These are phyloP conservation scores for Podocnemis expansa DNA, from an alignment of 2,113 vertebrate species.

Conservation along the genomic window DNA sequence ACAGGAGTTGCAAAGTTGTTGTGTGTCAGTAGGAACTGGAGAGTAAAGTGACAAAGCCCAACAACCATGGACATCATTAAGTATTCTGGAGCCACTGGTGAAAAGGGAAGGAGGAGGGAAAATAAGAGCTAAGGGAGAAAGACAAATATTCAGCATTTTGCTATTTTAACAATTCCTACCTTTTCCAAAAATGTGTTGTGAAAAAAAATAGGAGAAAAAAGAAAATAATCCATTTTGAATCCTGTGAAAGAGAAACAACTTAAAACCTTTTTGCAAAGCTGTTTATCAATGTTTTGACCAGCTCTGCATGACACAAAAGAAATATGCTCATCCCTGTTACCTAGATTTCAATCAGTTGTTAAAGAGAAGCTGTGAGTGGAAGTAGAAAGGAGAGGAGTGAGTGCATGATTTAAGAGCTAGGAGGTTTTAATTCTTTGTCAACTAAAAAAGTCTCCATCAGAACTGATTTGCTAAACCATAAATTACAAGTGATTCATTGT, in stretches of 20 bases:
- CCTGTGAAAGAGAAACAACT: background rate
- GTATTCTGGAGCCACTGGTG: background rate
- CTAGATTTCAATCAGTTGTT: background rate
- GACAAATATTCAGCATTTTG: background rate
- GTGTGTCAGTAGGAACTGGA: background rate
- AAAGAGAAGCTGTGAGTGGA: background rate
- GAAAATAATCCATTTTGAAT: background rate
- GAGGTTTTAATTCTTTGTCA: background rate
- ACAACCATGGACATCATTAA: background rate
- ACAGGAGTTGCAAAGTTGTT: background rate
- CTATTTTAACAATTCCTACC: background rate
- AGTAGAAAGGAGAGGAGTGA: background rate
- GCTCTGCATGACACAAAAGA: background rate
- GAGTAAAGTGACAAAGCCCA: background rate
- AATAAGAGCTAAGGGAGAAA: background rate
- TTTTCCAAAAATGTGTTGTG: background rate
- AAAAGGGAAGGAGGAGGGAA: background rate
- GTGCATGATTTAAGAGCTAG: background rate
- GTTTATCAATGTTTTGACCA: background rate
- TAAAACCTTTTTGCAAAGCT: background rate
- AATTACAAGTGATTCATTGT: conserved; percentile 38
- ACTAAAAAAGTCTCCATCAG: background rate
- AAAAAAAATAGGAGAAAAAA: background rate
- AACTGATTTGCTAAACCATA: background rate
- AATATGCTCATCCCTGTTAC: background rate